Conservation (phyloP, 1,140 invertebrate species). For the Zaprionus africanus region DNA sequence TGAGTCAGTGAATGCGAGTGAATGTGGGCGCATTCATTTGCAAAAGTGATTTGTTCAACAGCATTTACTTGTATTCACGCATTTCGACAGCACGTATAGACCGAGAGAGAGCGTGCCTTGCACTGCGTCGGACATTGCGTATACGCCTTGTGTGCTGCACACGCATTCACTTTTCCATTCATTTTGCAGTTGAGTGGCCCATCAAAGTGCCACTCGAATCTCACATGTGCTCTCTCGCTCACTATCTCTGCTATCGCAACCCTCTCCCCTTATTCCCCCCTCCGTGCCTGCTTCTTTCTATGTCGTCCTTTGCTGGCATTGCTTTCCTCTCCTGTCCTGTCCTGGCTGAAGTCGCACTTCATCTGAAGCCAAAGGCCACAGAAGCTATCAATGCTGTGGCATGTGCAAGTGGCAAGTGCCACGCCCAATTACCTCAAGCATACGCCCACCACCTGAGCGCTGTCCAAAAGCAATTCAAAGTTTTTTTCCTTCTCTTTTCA, state of each 20-base stretch:
- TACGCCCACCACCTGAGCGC: constrained; percentile 45
- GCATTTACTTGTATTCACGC: constrained; percentile 10
- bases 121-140: constrained; percentile 22
- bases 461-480: constrained; percentile 66
- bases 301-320: not conserved
- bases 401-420: constrained; percentile 46
- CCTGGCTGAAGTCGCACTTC: constrained; percentile 59
- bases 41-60: constrained; percentile 12
- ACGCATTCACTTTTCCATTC: constrained; percentile 35
- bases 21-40: constrained; percentile 15
- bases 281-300: not conserved
- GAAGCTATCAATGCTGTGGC: constrained; percentile 59
- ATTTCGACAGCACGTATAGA: not conserved
- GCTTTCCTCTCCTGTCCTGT: not conserved
- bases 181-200: constrained; percentile 38
- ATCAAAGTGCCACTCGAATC: constrained; percentile 39
- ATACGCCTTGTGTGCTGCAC: constrained; percentile 40
- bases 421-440: constrained; percentile 64
- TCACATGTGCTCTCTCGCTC: not conserved
- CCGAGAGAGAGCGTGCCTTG: constrained; percentile 20
- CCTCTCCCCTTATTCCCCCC: not conserved
- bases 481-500: constrained; percentile 13
- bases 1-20: constrained; percentile 7
- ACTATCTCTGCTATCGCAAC: not conserved
- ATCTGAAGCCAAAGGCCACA: constrained; percentile 58